Evolutionary conservation across 2,888 invertebrate genomes (phyloP).

Genomic region (Orthonevra nobilis): DNA sequence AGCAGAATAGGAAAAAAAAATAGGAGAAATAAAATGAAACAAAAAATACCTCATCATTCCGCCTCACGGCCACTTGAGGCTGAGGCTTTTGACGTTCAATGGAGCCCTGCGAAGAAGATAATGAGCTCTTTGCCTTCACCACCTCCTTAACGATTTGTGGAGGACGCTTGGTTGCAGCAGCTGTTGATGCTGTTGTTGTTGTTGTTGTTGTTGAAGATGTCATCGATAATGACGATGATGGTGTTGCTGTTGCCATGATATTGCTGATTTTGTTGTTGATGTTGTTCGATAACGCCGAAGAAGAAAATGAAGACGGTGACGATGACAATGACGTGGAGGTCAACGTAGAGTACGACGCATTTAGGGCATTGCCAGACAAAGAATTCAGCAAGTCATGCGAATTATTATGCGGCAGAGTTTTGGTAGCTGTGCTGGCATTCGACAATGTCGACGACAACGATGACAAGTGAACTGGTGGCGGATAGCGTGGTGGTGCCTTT

Average conservation of each 20-base stretch:
- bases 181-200: constrained; percentile 51
- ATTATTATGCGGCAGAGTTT: constrained; percentile 73
- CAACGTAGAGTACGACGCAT: constrained; percentile 52
- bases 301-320: constrained; percentile 59
- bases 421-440: constrained; percentile 76
- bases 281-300: constrained; percentile 45
- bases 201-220: constrained; percentile 45
- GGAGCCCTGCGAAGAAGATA: constrained; percentile 73
- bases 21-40: constrained; percentile 45
- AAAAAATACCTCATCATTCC: constrained; percentile 76
- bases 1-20: constrained; percentile 14
- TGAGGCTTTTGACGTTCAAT: constrained; percentile 73
- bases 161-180: constrained; percentile 70
- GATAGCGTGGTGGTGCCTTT: constrained; percentile 87
- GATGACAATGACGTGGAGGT: constrained; percentile 63
- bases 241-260: constrained; percentile 5
- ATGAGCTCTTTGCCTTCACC: constrained; percentile 73
- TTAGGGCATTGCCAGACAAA: constrained; percentile 46
- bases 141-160: constrained; percentile 73
- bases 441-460: constrained; percentile 77
- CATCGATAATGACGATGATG: constrained; percentile 35
- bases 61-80: constrained; percentile 74
- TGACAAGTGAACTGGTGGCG: constrained; percentile 81
- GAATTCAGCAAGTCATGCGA: constrained; percentile 48
- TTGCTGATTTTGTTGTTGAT: constrained; percentile 63